Percentiles rank a stretch among this genome's conserved stretches.
phyloP scores from a whole-genome alignment of 2,888 invertebrate species.

The Dicycla oo region DNA sequence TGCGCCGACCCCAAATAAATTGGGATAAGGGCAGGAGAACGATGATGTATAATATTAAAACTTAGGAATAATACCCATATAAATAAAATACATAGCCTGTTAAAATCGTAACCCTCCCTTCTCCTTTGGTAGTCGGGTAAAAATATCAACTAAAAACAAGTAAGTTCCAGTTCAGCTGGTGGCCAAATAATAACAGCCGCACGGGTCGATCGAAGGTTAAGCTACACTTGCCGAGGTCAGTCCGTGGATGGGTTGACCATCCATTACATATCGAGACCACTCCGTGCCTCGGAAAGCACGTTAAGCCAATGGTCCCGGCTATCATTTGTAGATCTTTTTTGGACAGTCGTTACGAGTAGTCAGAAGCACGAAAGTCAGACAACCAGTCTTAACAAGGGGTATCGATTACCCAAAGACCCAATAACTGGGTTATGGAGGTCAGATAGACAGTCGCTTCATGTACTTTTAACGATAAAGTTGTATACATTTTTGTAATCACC shows the following conservation, averaged over 20 bases:
- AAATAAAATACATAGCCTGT: neutral
- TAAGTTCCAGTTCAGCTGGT: neutral
- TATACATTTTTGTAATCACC: no score
- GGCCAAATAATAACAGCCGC: neutral
- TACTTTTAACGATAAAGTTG: no score
- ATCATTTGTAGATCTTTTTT: neutral
- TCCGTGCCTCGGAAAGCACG: neutral
- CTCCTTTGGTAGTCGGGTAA: neutral
- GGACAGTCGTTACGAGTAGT: neutral
- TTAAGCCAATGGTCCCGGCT: neutral
- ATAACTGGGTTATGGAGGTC: neutral
- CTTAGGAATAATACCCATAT: neutral
- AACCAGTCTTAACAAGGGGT: neutral
- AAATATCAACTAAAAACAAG: neutral
- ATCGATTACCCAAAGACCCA: neutral
- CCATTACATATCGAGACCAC: neutral
- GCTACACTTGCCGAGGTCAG: neutral
- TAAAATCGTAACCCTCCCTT: neutral
- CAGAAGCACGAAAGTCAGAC: neutral
- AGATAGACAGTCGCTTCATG: neutral
- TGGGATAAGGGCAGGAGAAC: no score
- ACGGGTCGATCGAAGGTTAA: neutral
- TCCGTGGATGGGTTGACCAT: neutral
- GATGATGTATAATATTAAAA: no score
- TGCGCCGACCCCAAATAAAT: no score